phyloP scores from a whole-genome alignment of 2,113 vertebrate genomes.

The Sylvia atricapilla region DNA sequence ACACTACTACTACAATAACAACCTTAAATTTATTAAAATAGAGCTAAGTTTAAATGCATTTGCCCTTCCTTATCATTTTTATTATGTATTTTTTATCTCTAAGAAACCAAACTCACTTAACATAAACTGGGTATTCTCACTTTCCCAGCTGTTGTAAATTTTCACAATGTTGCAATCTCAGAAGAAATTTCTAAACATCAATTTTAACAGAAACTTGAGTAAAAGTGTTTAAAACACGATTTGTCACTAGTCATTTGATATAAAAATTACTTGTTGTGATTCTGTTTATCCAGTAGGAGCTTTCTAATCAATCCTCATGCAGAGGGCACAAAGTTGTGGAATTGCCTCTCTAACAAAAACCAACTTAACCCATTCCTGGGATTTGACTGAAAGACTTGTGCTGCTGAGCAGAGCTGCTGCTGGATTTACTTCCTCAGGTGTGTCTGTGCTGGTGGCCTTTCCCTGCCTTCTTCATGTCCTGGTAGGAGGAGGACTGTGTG shows the following conservation, averaged over 20 bases:
- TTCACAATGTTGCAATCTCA: neutral
- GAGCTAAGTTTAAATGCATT: neutral
- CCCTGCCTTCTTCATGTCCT: neutral
- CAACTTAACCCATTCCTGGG: neutral
- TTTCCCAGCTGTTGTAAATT: neutral
- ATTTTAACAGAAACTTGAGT: neutral
- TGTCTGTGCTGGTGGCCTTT: neutral
- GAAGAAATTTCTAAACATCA: neutral
- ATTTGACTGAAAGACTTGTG: neutral
- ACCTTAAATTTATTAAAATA: conserved; percentile 35
- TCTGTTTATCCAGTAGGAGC: neutral
- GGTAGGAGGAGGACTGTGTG: accelerated
- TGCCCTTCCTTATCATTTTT: conserved; percentile 21
- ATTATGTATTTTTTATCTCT: neutral
- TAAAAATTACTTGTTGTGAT: neutral
- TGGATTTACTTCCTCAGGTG: neutral
- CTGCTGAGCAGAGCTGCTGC: neutral
- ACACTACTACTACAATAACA: neutral
- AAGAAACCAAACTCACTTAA: neutral
- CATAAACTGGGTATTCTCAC: neutral
- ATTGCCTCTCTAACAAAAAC: neutral
- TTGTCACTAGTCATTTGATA: neutral
- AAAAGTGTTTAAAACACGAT: neutral
- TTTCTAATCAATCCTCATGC: neutral
- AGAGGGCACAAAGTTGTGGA: accelerated